Evolutionary conservation across 2,888 invertebrate species (phyloP).

Genomic region (Julus scanicus): DNA sequence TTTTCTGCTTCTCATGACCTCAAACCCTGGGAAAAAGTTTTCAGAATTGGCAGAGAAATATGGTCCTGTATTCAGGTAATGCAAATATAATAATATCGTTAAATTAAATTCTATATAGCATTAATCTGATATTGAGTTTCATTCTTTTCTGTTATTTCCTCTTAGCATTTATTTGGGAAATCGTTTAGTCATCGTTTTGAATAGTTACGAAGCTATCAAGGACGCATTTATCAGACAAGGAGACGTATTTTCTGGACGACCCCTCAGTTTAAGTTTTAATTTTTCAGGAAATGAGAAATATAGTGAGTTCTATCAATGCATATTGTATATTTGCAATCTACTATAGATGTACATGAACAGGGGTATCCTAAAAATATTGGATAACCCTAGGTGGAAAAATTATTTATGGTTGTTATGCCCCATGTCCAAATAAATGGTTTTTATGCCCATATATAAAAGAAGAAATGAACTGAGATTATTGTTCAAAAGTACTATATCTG

Average conservation of each 20-base stretch:
- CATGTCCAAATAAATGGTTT: too few species aligned
- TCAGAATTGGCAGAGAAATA: constrained; percentile 22
- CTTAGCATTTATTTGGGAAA: constrained; percentile 49
- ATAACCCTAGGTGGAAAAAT: too few species aligned
- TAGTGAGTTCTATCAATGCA: too few species aligned
- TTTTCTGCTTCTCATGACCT: neutral
- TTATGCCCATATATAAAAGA: too few species aligned
- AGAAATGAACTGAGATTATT: too few species aligned
- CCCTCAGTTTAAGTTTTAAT: neutral
- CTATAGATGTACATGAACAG: too few species aligned
- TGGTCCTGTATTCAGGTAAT: constrained; percentile 39
- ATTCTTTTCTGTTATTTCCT: too few species aligned
- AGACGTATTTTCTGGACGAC: constrained; percentile 54
- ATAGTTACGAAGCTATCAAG: constrained; percentile 46
- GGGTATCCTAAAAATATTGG: too few species aligned
- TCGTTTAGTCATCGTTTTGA: constrained; percentile 46
- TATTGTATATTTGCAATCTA: too few species aligned
- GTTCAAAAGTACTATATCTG: too few species aligned
- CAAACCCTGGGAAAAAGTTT: neutral
- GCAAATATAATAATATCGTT: neutral
- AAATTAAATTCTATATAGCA: neutral
- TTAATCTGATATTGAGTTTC: too few species aligned
- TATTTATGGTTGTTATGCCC: too few species aligned
- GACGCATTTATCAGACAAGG: constrained; percentile 54
- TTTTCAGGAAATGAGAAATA: neutral